phyloP scores from a whole-genome alignment of 2,113 vertebrate species.

The Hydrolagus affinis region DNA sequence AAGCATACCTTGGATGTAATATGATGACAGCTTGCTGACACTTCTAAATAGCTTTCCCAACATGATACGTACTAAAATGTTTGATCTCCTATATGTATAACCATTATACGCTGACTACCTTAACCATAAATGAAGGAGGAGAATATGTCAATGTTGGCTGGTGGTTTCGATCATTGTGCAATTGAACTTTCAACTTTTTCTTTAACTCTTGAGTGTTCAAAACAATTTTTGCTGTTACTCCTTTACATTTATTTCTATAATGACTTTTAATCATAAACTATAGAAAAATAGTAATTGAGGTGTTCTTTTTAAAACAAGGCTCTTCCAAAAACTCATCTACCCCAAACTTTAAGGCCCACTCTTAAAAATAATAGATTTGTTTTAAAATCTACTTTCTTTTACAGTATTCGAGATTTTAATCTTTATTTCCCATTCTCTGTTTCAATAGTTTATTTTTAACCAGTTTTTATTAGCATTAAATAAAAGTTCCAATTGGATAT shows the following conservation, averaged over 20 bases:
- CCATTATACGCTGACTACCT: background rate
- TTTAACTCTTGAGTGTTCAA: background rate
- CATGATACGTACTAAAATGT: background rate
- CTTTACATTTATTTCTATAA: background rate
- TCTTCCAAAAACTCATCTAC: background rate
- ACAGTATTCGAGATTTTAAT: background rate
- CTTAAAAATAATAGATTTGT: background rate
- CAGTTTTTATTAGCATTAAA: background rate
- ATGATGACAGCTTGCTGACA: background rate
- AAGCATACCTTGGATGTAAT: background rate
- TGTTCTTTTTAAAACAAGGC: background rate
- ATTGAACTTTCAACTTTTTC: background rate
- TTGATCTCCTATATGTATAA: background rate
- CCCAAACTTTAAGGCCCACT: background rate
- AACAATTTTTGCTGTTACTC: background rate
- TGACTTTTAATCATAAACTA: background rate
- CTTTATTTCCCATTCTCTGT: background rate
- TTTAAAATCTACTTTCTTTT: background rate
- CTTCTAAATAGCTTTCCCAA: background rate
- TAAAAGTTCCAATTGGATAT: background rate
- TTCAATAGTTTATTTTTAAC: background rate
- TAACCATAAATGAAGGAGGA: background rate
- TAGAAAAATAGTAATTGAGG: background rate
- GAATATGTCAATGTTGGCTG: background rate
- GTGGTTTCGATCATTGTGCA: background rate